phyloP scores from a whole-genome alignment of 2,113 vertebrate genomes.

The Xenopus tropicalis region DNA sequence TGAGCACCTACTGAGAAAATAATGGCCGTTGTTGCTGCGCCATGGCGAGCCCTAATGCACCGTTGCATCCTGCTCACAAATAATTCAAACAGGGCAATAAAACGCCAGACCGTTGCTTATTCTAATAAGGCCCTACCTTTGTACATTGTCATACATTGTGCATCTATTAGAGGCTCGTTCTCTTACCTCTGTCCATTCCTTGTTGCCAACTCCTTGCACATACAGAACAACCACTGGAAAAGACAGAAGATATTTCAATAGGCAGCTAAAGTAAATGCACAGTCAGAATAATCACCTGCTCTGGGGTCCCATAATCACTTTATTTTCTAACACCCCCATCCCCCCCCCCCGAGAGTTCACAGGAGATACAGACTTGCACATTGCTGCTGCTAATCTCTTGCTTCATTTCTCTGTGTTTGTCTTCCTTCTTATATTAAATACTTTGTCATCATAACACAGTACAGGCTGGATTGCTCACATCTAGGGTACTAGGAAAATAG shows the following conservation, averaged over 20 bases:
- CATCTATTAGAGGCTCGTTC: no score
- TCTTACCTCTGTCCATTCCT: conserved; percentile 83
- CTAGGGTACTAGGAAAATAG: no score
- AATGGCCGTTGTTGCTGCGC: no score
- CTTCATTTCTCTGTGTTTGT: background rate
- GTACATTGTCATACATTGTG: no score
- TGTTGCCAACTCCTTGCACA: conserved; percentile 71
- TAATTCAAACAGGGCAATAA: no score
- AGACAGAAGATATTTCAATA: conserved; percentile 38
- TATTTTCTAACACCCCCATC: background rate
- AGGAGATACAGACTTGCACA: background rate
- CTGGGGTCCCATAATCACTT: background rate
- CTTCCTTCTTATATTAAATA: background rate
- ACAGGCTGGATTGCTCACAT: background rate
- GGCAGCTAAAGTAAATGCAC: background rate
- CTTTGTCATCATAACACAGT: background rate
- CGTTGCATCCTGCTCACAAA: no score
- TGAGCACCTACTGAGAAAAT: no score
- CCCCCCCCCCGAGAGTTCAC: background rate
- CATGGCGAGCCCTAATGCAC: no score
- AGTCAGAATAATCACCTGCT: background rate
- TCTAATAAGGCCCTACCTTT: no score
- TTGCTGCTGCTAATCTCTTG: background rate
- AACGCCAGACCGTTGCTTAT: no score
- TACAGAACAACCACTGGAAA: conserved; percentile 76